Evolutionary conservation across 2,888 invertebrate species (phyloP).

Genomic region (Lumbricus terrestris): DNA sequence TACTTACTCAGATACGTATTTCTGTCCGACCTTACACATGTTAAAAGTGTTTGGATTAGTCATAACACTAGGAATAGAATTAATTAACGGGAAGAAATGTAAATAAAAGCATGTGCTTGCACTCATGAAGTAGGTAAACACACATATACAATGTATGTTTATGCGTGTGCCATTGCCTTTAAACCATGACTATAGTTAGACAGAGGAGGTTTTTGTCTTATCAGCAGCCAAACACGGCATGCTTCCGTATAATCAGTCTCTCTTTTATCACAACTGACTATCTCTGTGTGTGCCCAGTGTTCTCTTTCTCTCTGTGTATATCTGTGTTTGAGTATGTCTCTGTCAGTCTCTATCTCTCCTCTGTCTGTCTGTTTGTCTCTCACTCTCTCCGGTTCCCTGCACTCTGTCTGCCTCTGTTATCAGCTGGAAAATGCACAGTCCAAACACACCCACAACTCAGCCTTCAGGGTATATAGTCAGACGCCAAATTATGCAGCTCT

Average conservation of each 20-base stretch:
- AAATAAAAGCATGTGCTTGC: background rate
- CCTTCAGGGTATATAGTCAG: background rate
- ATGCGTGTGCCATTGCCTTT: background rate
- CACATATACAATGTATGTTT: background rate
- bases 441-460: background rate
- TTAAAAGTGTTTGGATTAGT: no score
- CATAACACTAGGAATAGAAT: background rate
- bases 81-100: background rate
- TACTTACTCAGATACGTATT: no score
- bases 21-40: no score
- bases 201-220: background rate
- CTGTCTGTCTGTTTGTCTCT: slow-evolving; percentile 21
- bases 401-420: slow-evolving; percentile 5
- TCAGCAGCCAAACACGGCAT: background rate
- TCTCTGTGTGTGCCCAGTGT: background rate
- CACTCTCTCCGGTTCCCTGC: slow-evolving; percentile 6
- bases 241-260: background rate
- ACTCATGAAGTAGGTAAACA: background rate
- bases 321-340: background rate
- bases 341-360: background rate
- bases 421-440: background rate
- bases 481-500: background rate
- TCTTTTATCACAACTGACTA: background rate
- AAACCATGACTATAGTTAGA: background rate
- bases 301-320: background rate